Percentiles rank a stretch among this genome's conserved stretches.
Conservation (phyloP, 2,797 vertebrate genomes). For the Hypotaenidia philippensis region DNA sequence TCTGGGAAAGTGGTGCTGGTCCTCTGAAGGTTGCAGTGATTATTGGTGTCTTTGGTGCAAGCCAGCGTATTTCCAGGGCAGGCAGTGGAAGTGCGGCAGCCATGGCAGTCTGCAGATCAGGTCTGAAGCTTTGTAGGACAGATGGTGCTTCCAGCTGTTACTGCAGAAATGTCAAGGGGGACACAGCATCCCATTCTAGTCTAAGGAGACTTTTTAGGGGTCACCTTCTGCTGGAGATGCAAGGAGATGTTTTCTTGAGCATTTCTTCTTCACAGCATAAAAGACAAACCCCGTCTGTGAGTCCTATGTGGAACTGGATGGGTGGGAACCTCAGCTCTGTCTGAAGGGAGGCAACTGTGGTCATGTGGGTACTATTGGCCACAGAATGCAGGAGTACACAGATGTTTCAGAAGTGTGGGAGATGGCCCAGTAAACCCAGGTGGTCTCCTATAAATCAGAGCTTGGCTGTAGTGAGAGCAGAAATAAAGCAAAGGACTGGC, state of each 20-base stretch:
- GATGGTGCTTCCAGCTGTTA: background rate
- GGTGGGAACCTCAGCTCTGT: background rate
- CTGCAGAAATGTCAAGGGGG: background rate
- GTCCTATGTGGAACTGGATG: background rate
- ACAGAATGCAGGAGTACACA: background rate
- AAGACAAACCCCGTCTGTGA: background rate
- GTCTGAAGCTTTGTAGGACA: background rate
- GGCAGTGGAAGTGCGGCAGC: background rate
- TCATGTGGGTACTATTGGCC: accelerated
- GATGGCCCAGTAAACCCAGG: background rate
- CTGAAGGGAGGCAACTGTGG: background rate
- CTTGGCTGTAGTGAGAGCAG: background rate
- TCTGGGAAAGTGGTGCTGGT: background rate
- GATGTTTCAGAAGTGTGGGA: background rate
- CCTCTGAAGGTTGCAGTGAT: background rate
- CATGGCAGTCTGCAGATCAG: accelerated
- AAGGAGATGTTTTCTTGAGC: background rate
- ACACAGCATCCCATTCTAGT: background rate
- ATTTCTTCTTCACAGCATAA: background rate
- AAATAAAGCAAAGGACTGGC: background rate
- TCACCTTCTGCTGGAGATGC: background rate
- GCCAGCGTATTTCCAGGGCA: background rate
- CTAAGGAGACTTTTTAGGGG: background rate
- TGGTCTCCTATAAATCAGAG: background rate
- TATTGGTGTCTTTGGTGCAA: background rate